These are phyloP conservation scores for Tenthredo scrophulariae DNA, from an alignment of 2,888 invertebrate genomes.

Conservation along the genomic window DNA sequence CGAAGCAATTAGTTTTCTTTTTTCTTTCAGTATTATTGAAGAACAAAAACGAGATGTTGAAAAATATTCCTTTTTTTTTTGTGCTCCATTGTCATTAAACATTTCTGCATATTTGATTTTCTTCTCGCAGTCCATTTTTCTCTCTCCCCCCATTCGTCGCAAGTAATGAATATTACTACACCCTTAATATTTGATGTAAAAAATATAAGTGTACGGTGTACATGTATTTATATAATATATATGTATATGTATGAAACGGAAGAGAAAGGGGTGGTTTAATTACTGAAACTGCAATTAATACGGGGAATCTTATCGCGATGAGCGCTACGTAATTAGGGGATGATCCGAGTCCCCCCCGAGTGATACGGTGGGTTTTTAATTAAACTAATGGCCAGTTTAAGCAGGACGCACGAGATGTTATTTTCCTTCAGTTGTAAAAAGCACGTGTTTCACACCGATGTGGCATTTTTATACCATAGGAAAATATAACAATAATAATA, in stretches of 20 bases:
- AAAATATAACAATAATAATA: slow-evolving; percentile 26
- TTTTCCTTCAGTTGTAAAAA: slow-evolving; percentile 8
- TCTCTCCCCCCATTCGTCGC: neutral
- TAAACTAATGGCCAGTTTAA: slow-evolving; percentile 40
- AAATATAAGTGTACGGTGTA: neutral
- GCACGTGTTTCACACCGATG: slow-evolving; percentile 7
- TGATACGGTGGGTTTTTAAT: slow-evolving; percentile 41
- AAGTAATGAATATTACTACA: neutral
- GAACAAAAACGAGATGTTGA: neutral
- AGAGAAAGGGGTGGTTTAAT: slow-evolving; percentile 23
- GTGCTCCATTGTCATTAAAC: neutral
- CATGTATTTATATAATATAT: neutral
- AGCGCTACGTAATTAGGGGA: slow-evolving; percentile 13
- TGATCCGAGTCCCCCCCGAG: slow-evolving; percentile 20
- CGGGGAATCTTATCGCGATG: slow-evolving; percentile 31
- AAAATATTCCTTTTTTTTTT: neutral
- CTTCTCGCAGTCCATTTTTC: neutral
- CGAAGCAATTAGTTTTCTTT: neutral
- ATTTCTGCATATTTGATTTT: neutral
- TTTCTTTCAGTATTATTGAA: neutral
- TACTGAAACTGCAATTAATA: slow-evolving; percentile 36
- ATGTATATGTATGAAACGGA: neutral
- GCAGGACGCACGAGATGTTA: slow-evolving; percentile 21
- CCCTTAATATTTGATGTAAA: neutral
- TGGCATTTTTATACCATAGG: neutral